Conservation (phyloP, 2,888 invertebrate species). For the Pristionchus entomophagus region DNA sequence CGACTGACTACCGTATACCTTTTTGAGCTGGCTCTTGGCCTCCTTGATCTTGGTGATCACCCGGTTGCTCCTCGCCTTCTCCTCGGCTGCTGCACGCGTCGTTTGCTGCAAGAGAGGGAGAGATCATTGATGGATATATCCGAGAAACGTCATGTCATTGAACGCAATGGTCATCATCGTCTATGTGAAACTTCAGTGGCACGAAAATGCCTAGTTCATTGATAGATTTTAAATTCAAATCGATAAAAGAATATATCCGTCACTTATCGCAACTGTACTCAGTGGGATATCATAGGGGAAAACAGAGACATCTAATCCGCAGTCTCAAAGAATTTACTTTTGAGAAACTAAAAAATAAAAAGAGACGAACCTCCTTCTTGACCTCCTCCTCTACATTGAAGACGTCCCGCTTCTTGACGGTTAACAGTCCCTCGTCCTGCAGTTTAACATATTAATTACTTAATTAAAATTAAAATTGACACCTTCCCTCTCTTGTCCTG, state of each 20-base stretch:
- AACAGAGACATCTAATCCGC: too few species aligned
- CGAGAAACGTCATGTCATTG: background rate
- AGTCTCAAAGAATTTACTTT: background rate
- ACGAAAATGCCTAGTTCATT: background rate
- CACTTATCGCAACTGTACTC: too few species aligned
- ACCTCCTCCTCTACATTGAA: conserved; percentile 76
- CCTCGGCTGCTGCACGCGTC: conserved; percentile 46
- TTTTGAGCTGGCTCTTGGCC: conserved; percentile 86
- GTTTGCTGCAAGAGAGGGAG: background rate
- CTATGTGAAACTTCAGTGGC: background rate
- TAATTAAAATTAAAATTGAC: too few species aligned
- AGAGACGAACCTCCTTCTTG: conserved; percentile 76
- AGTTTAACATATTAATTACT: background rate
- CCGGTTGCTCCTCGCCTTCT: conserved; percentile 77
- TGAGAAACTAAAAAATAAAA: background rate
- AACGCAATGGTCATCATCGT: background rate
- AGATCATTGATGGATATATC: too few species aligned
- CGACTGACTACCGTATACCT: conserved; percentile 24
- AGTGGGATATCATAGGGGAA: too few species aligned
- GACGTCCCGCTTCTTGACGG: conserved; percentile 61
- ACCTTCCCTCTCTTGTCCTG: too few species aligned
- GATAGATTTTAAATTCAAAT: too few species aligned
- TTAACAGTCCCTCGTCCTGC: conserved; percentile 54
- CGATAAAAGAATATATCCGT: too few species aligned
- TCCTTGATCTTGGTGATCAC: conserved; percentile 87